Evolutionary conservation across 2,797 vertebrate species (phyloP).

Genomic region (Jordanella pulchra): DNA sequence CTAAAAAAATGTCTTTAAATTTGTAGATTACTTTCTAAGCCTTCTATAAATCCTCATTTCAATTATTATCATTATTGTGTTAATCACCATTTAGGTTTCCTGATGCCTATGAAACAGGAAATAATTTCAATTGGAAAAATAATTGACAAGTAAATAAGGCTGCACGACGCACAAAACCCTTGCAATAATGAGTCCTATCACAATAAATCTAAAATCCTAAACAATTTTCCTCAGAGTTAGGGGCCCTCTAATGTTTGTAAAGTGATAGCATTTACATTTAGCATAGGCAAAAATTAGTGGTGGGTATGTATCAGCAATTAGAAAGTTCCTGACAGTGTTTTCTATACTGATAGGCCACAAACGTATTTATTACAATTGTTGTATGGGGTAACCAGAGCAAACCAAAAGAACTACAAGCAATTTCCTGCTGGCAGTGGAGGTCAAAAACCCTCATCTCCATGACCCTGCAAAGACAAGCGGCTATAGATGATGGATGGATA

Average conservation of each 20-base stretch:
- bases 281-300: no score
- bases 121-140: no score
- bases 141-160: no score
- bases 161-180: no score
- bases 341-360: not conserved
- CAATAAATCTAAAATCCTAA: not conserved
- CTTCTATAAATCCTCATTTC: not conserved
- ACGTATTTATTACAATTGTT: not conserved
- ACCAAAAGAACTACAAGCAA: not conserved
- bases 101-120: no score
- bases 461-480: no score
- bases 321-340: not conserved
- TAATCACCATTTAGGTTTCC: no score
- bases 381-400: not conserved
- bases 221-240: not conserved
- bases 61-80: no score
- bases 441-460: no score
- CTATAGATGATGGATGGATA: no score
- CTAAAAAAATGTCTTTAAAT: not conserved
- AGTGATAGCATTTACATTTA: not conserved
- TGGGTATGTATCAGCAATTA: not conserved
- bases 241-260: not conserved
- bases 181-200: no score
- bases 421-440: not conserved
- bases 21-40: not conserved